Evolutionary conservation across 2,888 invertebrate species (phyloP).

Genomic region (Argyresthia goedartella): DNA sequence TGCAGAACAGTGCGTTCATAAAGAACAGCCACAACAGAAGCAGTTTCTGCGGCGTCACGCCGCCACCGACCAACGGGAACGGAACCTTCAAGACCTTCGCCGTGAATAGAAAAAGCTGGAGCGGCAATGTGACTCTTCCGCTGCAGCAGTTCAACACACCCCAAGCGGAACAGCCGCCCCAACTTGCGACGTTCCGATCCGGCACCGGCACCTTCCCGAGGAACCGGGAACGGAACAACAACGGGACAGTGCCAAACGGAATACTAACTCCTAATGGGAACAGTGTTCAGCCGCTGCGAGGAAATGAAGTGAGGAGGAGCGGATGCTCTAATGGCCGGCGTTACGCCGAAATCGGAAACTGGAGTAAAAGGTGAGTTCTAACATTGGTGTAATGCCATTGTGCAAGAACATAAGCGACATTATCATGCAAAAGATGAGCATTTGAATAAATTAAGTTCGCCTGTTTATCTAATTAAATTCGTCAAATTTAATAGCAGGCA

Average conservation of each 20-base stretch:
- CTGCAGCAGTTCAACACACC: constrained; percentile 53
- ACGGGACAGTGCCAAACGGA: constrained; percentile 46
- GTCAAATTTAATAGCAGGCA: too few species aligned
- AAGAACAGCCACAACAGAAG: constrained; percentile 68
- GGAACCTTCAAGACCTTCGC: constrained; percentile 64
- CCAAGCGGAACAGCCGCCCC: constrained; percentile 45
- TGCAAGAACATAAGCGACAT: too few species aligned
- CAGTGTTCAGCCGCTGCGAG: constrained; percentile 56
- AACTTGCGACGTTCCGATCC: constrained; percentile 60
- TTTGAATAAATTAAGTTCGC: too few species aligned
- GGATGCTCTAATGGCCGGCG: constrained; percentile 66
- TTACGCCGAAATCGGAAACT: constrained; percentile 72
- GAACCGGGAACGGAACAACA: constrained; percentile 63
- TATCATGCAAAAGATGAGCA: too few species aligned
- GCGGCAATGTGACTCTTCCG: constrained; percentile 64
- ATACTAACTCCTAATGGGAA: constrained; percentile 68
- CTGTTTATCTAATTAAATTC: too few species aligned
- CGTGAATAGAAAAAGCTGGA: constrained; percentile 67
- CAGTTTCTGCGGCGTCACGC: constrained; percentile 64
- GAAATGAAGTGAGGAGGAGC: constrained; percentile 67
- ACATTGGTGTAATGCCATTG: background rate
- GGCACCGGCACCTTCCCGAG: constrained; percentile 65
- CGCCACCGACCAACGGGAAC: constrained; percentile 53
- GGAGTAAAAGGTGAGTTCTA: constrained; percentile 64
- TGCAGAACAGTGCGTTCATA: constrained; percentile 61